A percentile compares a stretch with the other conserved stretches of the same genome.
Conservation (phyloP, 2,888 invertebrate species). For the Drosophila pseudotakahashii region DNA sequence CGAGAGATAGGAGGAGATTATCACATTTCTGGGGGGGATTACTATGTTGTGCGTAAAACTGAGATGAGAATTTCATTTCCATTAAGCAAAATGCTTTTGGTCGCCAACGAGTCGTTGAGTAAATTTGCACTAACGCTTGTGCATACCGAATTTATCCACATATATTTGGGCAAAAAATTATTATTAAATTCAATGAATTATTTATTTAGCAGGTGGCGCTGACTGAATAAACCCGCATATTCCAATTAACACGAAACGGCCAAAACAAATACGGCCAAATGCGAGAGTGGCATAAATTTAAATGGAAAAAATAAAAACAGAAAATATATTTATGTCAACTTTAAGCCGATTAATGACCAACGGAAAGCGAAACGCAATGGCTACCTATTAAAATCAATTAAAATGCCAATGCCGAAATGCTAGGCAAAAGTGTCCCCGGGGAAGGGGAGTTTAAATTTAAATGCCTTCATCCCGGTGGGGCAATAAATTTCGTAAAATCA, state of each 20-base stretch:
- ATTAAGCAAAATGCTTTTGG: conserved; percentile 39
- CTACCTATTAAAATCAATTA: conserved; percentile 72
- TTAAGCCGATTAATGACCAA: conserved; percentile 73
- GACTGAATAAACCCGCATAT: conserved; percentile 52
- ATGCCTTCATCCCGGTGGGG: conserved; percentile 59
- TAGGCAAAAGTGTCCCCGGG: conserved; percentile 16
- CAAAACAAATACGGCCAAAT: conserved; percentile 22
- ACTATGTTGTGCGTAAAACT: conserved; percentile 26
- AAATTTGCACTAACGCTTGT: conserved; percentile 42
- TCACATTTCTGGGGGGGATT: conserved; percentile 25
- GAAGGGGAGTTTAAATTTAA: conserved; percentile 43
- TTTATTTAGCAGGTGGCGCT: conserved; percentile 67
- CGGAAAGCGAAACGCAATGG: conserved; percentile 33
- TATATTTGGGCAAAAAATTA: conserved; percentile 49
- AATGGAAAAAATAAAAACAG: conserved; percentile 37
- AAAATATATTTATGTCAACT: conserved; percentile 47
- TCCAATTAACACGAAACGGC: conserved; percentile 64
- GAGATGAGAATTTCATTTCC: conserved; percentile 39
- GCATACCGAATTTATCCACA: conserved; percentile 1
- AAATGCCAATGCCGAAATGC: conserved; percentile 45
- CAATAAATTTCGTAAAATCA: conserved; percentile 59
- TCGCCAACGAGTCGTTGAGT: conserved; percentile 6
- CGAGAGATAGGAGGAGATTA: conserved; percentile 11
- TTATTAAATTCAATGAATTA: conserved; percentile 62
- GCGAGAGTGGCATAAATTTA: conserved; percentile 57